These are phyloP conservation scores for Fistularia commersonii DNA, from an alignment of 2,797 vertebrate species.

Conservation along the genomic window DNA sequence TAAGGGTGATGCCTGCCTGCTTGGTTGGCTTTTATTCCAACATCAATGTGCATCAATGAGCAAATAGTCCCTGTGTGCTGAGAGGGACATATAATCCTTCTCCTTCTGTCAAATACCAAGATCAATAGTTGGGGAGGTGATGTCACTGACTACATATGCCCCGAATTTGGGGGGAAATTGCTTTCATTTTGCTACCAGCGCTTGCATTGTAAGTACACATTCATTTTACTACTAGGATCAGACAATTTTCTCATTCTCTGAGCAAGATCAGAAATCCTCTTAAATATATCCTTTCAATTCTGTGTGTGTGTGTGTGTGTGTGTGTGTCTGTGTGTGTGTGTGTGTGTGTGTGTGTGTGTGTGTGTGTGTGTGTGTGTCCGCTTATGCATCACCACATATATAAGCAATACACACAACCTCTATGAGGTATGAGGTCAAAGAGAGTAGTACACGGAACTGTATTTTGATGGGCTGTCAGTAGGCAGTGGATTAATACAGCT, in stretches of 20 bases:
- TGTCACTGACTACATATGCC: slow-evolving; percentile 33
- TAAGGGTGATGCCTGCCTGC: slow-evolving; percentile 56
- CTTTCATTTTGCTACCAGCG: slow-evolving; percentile 26
- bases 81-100: slow-evolving; percentile 48
- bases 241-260: slow-evolving; percentile 52
- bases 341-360: slow-evolving; percentile 1
- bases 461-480: slow-evolving; percentile 63
- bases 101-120: slow-evolving; percentile 51
- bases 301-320: slow-evolving; percentile 18
- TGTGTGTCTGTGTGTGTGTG: neutral
- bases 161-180: slow-evolving; percentile 22
- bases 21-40: slow-evolving; percentile 68
- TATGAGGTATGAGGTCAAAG: slow-evolving; percentile 40
- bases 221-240: slow-evolving; percentile 44
- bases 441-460: slow-evolving; percentile 44
- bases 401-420: slow-evolving; percentile 44
- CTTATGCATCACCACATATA: slow-evolving; percentile 27
- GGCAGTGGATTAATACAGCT: slow-evolving; percentile 61
- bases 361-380: slow-evolving; percentile 9
- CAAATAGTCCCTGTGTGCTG: slow-evolving; percentile 58
- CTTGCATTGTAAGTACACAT: slow-evolving; percentile 33
- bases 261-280: slow-evolving; percentile 58
- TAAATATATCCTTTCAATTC: slow-evolving; percentile 60
- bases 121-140: slow-evolving; percentile 49
- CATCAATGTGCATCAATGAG: slow-evolving; percentile 70